Evolutionary conservation across 2,113 vertebrate species (phyloP).

Genomic region (Phyllostomus hastatus): DNA sequence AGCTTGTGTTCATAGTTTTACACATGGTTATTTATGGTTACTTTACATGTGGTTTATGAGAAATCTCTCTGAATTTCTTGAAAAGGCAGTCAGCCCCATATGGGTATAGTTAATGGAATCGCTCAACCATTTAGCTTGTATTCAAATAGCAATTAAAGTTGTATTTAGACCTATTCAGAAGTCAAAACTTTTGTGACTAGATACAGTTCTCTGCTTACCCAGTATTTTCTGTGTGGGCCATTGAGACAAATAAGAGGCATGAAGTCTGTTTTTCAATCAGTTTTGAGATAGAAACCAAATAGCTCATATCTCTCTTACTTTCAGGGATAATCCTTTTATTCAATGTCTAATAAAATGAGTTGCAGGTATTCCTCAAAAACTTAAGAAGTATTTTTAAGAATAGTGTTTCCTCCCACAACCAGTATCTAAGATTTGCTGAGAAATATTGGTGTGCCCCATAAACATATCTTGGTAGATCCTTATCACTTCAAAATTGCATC

Average conservation of each 20-base stretch:
- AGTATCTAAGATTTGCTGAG: background rate
- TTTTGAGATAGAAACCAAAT: background rate
- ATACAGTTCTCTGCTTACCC: background rate
- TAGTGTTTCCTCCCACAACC: background rate
- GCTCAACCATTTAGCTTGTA: background rate
- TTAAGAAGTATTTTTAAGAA: background rate
- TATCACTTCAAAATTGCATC: background rate
- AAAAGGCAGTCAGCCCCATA: background rate
- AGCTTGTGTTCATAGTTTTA: background rate
- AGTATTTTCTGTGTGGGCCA: background rate
- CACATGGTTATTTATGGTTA: slow-evolving; percentile 7
- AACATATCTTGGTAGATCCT: background rate
- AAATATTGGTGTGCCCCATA: background rate
- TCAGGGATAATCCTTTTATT: background rate
- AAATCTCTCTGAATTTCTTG: slow-evolving; percentile 14
- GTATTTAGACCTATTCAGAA: background rate
- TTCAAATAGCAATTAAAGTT: background rate
- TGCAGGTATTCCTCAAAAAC: background rate
- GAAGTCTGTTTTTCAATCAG: background rate
- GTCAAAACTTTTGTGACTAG: background rate
- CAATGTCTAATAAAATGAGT: background rate
- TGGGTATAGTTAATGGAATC: background rate
- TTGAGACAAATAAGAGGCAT: background rate
- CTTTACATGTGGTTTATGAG: background rate
- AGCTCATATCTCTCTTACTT: background rate